Conservation (phyloP, 2,113 vertebrate species). For the Hemichromis elongatus region DNA sequence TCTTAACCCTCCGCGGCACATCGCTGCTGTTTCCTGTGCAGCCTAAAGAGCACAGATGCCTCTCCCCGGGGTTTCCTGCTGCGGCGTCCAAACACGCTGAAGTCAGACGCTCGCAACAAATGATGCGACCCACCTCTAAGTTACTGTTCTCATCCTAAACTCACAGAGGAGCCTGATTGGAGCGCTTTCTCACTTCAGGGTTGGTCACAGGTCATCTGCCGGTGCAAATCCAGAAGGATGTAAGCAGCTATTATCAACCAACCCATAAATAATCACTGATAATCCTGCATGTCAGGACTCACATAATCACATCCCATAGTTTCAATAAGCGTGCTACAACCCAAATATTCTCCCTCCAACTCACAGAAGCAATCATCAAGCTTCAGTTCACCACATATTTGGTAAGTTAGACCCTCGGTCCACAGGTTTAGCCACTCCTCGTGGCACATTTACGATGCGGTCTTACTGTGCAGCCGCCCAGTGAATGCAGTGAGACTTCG, state of each 20-base stretch:
- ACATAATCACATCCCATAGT: fast-evolving
- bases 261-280: not conserved
- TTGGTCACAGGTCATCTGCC: not conserved
- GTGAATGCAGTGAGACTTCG: not conserved
- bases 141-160: not conserved
- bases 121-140: not conserved
- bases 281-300: not conserved
- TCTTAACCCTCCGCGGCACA: not conserved
- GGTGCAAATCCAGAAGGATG: not conserved
- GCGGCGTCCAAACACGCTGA: not conserved
- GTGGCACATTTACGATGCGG: not conserved
- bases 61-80: not conserved
- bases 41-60: not conserved
- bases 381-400: not conserved
- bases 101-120: not conserved
- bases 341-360: not conserved
- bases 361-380: not conserved
- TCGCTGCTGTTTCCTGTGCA: not conserved
- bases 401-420: not conserved
- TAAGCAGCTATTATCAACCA: not conserved
- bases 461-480: not conserved
- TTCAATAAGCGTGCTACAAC: not conserved
- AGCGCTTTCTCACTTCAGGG: not conserved
- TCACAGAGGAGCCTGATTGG: not conserved
- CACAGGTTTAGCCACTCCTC: not conserved